Evolutionary conservation across 30 jellyfish, hydroid and myxozoan genomes (phyloP), one percentile per base, ranked within the genome.

Genomic region (Sanderia malayensis): DNA sequence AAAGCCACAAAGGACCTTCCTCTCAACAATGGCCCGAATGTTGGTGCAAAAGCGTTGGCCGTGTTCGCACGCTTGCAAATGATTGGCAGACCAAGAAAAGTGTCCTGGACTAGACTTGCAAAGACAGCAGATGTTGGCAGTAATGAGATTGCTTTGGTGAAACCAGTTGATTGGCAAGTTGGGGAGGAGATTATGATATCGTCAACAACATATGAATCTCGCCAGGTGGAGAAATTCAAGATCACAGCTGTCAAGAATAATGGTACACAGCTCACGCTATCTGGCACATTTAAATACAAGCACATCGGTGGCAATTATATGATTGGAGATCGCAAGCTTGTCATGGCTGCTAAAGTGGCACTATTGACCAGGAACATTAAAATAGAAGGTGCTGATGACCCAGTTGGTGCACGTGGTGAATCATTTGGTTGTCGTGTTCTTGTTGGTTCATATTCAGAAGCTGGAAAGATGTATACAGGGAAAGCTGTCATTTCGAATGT

Each of bases 341-440:
- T 58, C n/a, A 72, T 92, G 95, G 87, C 95, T 22, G 98, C 98
- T 1, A 84, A 85, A 80, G 98, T 85, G 45, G 98, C 85, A 28
- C 67, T 92, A 47, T 78, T 92, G 33, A 62, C 98, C 31, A 58
- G 98, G 18, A 92, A 78, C 32, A 85, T 92, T 45, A 82, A 52
- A 44, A 79, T 92, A 33, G 85, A 92, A 70, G 98, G 98, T 15
- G 93, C 82, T 10, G 82, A 92, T 52, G 85, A 80, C 18, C 95
- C 98, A 1, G 85, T 67, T 18, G 94, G 95, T 3, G 69, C 98
- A 15, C 31, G 79, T 0, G 84, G 78, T 2, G 86, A 92, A 61
- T 79, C 92, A 4, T 92, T 92, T 61, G 98, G 98, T 18, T 73
- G 98, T 61, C 86, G 98, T 17, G 96, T 92, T 58, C 81, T 92